A percentile compares a stretch with the other conserved stretches of the same genome.
These are phyloP conservation scores for Prunella fulvescens DNA, from an alignment of 2,113 vertebrate genomes.

Conservation along the genomic window DNA sequence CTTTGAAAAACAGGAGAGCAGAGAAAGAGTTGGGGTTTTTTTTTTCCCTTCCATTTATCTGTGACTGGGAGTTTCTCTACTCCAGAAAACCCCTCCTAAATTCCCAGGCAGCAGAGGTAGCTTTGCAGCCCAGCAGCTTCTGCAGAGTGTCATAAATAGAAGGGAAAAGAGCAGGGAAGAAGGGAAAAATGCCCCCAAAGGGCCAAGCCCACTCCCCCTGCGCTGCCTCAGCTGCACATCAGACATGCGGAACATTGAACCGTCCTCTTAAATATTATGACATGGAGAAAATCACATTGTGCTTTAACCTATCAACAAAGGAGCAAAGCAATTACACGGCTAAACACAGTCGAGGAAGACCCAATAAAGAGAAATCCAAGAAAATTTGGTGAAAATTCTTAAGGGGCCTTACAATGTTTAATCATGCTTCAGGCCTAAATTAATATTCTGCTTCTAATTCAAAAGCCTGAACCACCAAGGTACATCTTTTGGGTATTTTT, in stretches of 20 bases:
- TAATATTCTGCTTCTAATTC: slow-evolving; percentile 91
- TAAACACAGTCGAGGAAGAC: slow-evolving; percentile 80
- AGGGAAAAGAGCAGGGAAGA: neutral
- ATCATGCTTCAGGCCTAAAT: slow-evolving; percentile 84
- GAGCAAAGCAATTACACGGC: slow-evolving; percentile 85
- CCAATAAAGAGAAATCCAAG: slow-evolving; percentile 86
- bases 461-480: slow-evolving; percentile 83
- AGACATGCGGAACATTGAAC: slow-evolving; percentile 67
- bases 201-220: neutral
- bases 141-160: neutral
- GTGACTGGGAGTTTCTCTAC: neutral
- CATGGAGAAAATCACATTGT: slow-evolving; percentile 78
- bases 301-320: slow-evolving; percentile 83
- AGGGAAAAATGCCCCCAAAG: no score
- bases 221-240: slow-evolving; percentile 69
- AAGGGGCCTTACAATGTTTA: slow-evolving; percentile 85
- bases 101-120: neutral
- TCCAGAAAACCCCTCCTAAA: neutral
- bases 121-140: neutral
- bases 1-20: neutral
- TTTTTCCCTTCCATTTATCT: accelerated
- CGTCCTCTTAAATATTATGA: slow-evolving; percentile 76
- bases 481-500: slow-evolving; percentile 86
- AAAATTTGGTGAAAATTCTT: slow-evolving; percentile 86
- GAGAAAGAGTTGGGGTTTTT: neutral